Percentiles rank a stretch among this genome's conserved stretches.
These are phyloP conservation scores for Drosophila simulans DNA, from an alignment of 1,140 invertebrate species.

Conservation along the genomic window DNA sequence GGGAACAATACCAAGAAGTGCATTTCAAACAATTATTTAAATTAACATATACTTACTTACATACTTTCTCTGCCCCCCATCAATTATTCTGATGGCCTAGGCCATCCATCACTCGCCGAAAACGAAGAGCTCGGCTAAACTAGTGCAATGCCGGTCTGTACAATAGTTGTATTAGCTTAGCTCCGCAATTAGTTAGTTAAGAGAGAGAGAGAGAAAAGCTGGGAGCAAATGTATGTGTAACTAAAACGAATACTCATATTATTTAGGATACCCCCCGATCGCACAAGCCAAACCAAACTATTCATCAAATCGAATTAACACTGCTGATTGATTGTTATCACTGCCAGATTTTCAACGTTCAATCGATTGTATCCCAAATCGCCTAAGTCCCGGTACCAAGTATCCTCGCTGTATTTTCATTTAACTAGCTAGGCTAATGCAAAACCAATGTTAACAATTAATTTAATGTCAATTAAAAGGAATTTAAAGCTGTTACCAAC, in stretches of 20 bases:
- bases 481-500: slow-evolving; percentile 55
- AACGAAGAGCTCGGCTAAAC: slow-evolving; percentile 26
- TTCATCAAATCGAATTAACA: slow-evolving; percentile 29
- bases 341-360: slow-evolving; percentile 52
- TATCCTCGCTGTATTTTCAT: slow-evolving; percentile 56
- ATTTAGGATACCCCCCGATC: slow-evolving; percentile 41
- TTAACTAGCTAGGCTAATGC: slow-evolving; percentile 27
- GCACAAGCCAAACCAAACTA: slow-evolving; percentile 47
- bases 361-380: slow-evolving; percentile 21
- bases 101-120: slow-evolving; percentile 18
- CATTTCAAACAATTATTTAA: not conserved
- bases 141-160: slow-evolving; percentile 72
- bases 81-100: too few relatives aligned
- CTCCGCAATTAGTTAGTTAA: slow-evolving; percentile 29
- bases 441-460: slow-evolving; percentile 37
- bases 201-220: slow-evolving; percentile 17
- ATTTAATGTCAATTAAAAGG: slow-evolving; percentile 43
- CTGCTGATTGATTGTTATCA: slow-evolving; percentile 42
- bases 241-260: slow-evolving; percentile 70
- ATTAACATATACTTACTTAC: not conserved
- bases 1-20: not conserved
- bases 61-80: not conserved
- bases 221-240: slow-evolving; percentile 36
- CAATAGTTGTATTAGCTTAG: slow-evolving; percentile 70
- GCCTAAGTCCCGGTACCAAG: slow-evolving; percentile 45